Percentiles rank a stretch among this genome's conserved stretches.
Evolutionary conservation across 2,113 vertebrate genomes (phyloP).

Genomic region (Ptyas mucosa): DNA sequence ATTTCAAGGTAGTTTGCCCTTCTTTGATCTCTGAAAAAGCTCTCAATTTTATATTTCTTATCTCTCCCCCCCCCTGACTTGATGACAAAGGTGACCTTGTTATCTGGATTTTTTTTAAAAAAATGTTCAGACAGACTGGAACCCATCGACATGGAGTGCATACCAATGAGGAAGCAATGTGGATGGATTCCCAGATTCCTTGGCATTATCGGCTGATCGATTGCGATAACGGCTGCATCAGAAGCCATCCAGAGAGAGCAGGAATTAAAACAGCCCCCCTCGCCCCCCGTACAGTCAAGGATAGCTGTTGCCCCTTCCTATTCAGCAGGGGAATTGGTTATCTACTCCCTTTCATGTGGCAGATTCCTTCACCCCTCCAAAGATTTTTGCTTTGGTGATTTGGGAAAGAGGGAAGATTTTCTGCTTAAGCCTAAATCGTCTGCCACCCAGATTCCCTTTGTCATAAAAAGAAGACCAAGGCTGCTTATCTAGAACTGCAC

Average conservation of each 20-base stretch:
- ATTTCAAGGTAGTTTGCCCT: slow-evolving; percentile 11
- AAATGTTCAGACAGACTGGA: not conserved
- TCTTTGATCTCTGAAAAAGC: slow-evolving; percentile 14
- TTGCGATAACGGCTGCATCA: not conserved
- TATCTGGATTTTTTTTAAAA: not conserved
- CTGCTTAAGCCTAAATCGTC: not conserved
- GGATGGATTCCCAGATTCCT: not conserved
- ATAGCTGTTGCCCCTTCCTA: not conserved
- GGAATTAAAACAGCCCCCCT: not conserved
- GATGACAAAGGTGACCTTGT: slow-evolving; percentile 12
- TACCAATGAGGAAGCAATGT: not conserved
- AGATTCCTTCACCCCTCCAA: not conserved
- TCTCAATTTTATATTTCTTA: not conserved
- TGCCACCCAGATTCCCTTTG: not conserved
- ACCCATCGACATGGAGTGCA: not conserved
- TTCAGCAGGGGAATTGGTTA: not conserved
- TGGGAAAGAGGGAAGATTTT: not conserved
- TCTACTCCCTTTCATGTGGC: not conserved
- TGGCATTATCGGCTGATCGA: not conserved
- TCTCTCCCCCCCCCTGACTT: not conserved
- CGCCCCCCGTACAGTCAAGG: no score
- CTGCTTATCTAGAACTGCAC: not conserved
- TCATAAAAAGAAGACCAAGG: not conserved
- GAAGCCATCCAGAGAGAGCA: not conserved
- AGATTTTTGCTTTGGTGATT: not conserved